Percentiles rank a stretch among this genome's conserved stretches.
These are phyloP conservation scores for Parazoanthus darwini DNA, from an alignment of 92 coral and sea anemone species.

Conservation along the genomic window DNA sequence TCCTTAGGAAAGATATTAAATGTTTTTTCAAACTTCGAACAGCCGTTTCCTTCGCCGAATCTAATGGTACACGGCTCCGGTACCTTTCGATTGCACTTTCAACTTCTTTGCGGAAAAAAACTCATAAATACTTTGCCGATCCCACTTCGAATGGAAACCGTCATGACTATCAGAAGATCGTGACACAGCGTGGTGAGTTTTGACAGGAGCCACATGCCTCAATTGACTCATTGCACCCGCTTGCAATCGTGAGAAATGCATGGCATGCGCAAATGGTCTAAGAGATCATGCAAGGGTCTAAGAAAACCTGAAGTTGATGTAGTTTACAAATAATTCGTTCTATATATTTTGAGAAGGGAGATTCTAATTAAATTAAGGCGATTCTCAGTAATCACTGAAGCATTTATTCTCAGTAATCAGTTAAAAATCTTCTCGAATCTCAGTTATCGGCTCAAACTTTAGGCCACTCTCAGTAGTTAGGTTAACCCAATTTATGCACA, in stretches of 20 bases:
- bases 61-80: slow-evolving; percentile 43
- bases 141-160: background rate
- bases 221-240: background rate
- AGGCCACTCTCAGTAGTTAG: too few species aligned
- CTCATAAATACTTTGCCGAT: slow-evolving; percentile 5
- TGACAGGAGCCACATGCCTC: slow-evolving; percentile 6
- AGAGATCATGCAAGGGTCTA: background rate
- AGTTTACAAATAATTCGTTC: background rate
- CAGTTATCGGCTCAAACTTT: too few species aligned
- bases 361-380: slow-evolving; percentile 28
- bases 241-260: slow-evolving; percentile 15
- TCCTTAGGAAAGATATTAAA: slow-evolving; percentile 37
- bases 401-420: too few species aligned
- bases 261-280: background rate
- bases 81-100: slow-evolving; percentile 49
- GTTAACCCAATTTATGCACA: too few species aligned
- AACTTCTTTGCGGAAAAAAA: slow-evolving; percentile 44
- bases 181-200: slow-evolving; percentile 27
- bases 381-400: too few species aligned
- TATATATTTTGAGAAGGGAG: slow-evolving; percentile 18
- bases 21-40: slow-evolving; percentile 39
- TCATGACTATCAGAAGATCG: slow-evolving; percentile 2
- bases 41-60: slow-evolving; percentile 45
- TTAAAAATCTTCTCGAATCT: too few species aligned
- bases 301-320: slow-evolving; percentile 3